These are phyloP conservation scores for Calliphora vomitoria DNA, from an alignment of 2,888 invertebrate species.

Conservation along the genomic window DNA sequence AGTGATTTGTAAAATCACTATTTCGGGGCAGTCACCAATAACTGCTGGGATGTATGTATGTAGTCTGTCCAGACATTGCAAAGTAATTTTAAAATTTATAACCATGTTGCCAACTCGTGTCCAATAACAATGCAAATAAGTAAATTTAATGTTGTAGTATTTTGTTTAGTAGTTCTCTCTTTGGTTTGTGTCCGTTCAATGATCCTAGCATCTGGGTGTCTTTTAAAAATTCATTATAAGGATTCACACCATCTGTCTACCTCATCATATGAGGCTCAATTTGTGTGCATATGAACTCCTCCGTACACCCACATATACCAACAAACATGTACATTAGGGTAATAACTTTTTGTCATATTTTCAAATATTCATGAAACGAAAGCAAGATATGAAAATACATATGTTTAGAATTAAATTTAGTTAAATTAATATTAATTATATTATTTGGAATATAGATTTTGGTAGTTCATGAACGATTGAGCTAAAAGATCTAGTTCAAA, in stretches of 20 bases:
- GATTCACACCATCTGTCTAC: conserved; percentile 33
- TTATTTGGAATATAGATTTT: too few species aligned
- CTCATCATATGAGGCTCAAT: not conserved
- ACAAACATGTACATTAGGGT: too few species aligned
- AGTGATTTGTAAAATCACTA: too few species aligned
- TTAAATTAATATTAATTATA: too few species aligned
- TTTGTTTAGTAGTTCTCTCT: not conserved
- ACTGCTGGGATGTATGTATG: not conserved
- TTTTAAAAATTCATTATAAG: conserved; percentile 36
- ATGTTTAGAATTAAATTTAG: too few species aligned
- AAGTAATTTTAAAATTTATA: conserved; percentile 53
- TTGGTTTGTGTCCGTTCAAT: conserved; percentile 22
- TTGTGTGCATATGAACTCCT: not conserved
- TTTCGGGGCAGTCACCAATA: too few species aligned
- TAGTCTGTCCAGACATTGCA: conserved; percentile 11
- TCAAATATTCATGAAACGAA: too few species aligned
- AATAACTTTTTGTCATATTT: too few species aligned
- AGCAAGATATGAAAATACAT: too few species aligned
- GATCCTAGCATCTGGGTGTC: conserved; percentile 26
- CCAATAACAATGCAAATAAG: conserved; percentile 50
- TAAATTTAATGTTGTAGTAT: conserved; percentile 12
- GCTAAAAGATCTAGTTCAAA: too few species aligned
- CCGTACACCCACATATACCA: not conserved
- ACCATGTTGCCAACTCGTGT: conserved; percentile 43
- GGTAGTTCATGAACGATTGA: too few species aligned